Percentiles rank a stretch among this genome's conserved stretches.
Evolutionary conservation across 2,797 vertebrate genomes (phyloP).

Genomic region (Bradypodion pumilum): DNA sequence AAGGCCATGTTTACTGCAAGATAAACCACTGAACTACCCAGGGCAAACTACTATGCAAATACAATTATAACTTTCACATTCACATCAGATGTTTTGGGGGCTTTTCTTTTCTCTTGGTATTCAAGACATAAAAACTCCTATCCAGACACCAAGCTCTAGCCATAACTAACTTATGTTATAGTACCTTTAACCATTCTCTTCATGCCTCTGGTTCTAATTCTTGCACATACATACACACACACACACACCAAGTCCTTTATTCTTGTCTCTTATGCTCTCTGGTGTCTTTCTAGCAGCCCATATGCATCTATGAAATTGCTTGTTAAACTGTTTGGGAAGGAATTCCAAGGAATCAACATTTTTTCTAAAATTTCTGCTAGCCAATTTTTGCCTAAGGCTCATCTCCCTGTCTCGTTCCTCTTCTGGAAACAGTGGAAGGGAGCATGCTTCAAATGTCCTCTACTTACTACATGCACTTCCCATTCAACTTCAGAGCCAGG

Average conservation of each 20-base stretch:
- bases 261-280: neutral
- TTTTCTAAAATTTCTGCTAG: neutral
- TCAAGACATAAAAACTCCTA: neutral
- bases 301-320: neutral
- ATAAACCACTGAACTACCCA: no score
- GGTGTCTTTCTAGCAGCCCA: neutral
- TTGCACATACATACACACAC: no score
- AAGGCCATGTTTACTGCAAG: no score
- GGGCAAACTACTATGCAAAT: neutral
- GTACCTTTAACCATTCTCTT: neutral
- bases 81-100: neutral
- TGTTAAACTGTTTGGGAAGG: no score
- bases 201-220: neutral
- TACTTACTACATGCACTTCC: neutral
- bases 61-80: neutral
- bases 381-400: neutral
- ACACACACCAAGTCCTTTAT: neutral
- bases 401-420: neutral
- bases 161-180: no score
- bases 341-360: no score
- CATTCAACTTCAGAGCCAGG: no score
- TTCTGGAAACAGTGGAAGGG: neutral
- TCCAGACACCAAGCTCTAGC: neutral
- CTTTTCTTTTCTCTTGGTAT: neutral
- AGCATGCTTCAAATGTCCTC: neutral